Base-by-base conservation (phyloP, 2,888 invertebrate genomes). In the Morpho helenor region DNA sequence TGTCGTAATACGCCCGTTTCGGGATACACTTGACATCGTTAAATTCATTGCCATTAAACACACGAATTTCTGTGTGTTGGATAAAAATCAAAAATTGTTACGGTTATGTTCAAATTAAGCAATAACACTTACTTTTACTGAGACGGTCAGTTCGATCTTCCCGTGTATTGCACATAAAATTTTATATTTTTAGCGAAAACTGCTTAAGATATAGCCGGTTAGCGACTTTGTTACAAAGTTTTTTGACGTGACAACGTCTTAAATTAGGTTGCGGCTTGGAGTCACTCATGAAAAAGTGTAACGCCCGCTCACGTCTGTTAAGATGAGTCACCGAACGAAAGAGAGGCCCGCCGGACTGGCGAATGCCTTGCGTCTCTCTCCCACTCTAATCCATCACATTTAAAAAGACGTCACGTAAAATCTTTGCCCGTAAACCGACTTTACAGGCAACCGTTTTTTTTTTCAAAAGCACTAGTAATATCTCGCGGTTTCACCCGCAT, bases 21-120 rank as follows among this genome's bases (percentile, higher is more conserved):
- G 40, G 23, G 52, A 56, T 39, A 53, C 50, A 51, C 47, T 31
- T 53, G 58, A 56, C 52, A 56, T 63, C 60, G 56, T 63, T 56
- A 63, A 61, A 56, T 53, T 61, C 61, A 59, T 61, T 61, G 50
- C 57, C 60, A 47, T 56, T 61, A 63, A 63, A 57, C 44, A 60
- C 56, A 61, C 59, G 48, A 51, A 63, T 61, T 63, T 64, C 63
- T 64, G 66, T 60, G 60, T 65, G 56, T 68, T 59, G 64, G 67
- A 71, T 71, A 70, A 67, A 66, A 70, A 72, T 65, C 68, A 69
- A 64, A 73, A 72, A 78, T 80, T 76, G 80, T 79, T 76, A 76
- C 71, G 82, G 84, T 86, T 83, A 82, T 78, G 76, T 75, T 72
- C 70, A 81, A 89, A 89, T 89, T 84, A 88, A 89, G 89, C 82